Conservation (phyloP, 35 echinoderm and acorn worm species). For the Apostichopus californicus region DNA sequence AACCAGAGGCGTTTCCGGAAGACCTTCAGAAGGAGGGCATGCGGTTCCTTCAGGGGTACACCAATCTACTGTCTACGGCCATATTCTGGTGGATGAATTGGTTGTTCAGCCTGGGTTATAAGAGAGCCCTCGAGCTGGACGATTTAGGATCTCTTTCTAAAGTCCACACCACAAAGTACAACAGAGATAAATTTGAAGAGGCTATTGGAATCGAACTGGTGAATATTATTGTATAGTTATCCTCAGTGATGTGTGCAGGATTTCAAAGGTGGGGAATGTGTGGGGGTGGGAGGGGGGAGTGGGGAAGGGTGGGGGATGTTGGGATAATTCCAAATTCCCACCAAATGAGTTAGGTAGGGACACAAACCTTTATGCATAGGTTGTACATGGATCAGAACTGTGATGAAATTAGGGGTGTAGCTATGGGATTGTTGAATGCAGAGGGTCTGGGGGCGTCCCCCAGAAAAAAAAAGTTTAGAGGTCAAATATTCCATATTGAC, state of each 20-base stretch:
- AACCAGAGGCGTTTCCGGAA: conserved; percentile 40
- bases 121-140: conserved; percentile 67
- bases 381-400: no score
- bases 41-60: conserved; percentile 69
- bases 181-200: conserved; percentile 60
- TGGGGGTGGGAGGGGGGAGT: no score
- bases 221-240: not conserved
- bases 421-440: no score
- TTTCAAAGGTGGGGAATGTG: no score
- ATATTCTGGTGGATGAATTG: conserved; percentile 91
- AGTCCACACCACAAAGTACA: conserved; percentile 67
- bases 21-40: conserved; percentile 68
- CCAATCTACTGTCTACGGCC: conserved; percentile 56
- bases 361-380: no score
- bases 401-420: no score
- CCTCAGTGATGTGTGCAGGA: not conserved
- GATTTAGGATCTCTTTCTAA: conserved; percentile 78
- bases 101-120: conserved; percentile 76
- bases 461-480: no score
- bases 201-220: conserved; percentile 43
- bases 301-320: no score
- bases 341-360: no score
- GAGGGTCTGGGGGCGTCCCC: no score
- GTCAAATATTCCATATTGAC: no score
- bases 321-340: no score